Conservation (phyloP, 2,888 invertebrate genomes). For the Pristionchus arcanus region DNA sequence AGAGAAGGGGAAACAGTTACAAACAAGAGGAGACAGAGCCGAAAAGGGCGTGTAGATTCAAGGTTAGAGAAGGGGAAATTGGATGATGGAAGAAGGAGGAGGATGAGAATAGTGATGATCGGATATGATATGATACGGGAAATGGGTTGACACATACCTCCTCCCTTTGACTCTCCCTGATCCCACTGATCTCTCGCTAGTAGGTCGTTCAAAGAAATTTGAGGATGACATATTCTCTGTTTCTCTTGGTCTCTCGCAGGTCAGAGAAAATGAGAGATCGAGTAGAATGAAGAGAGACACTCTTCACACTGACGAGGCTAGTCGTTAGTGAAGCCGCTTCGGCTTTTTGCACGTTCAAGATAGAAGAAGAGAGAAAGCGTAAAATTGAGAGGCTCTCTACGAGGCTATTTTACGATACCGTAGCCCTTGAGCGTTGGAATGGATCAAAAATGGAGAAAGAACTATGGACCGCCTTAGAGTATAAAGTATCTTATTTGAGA, state of each 20-base stretch:
- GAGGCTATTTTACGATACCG: conserved; percentile 8
- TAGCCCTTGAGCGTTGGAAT: neutral
- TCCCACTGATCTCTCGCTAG: neutral
- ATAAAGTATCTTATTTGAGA: neutral
- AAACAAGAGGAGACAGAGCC: conserved; percentile 18
- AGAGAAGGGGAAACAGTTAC: neutral
- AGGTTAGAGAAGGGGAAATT: conserved; percentile 10
- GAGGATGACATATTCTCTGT: neutral
- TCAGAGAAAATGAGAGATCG: neutral
- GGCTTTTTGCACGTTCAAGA: neutral
- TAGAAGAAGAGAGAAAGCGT: neutral
- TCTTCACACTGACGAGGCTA: neutral
- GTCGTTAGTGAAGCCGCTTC: neutral
- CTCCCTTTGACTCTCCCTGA: neutral
- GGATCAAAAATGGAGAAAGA: neutral
- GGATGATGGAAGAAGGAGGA: conserved; percentile 5
- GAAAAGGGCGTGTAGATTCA: conserved; percentile 41
- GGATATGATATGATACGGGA: conserved; percentile 49
- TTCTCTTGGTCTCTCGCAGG: neutral
- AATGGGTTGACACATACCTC: conserved; percentile 1
- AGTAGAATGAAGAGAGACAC: neutral
- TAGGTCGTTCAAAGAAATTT: neutral
- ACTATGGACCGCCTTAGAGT: neutral
- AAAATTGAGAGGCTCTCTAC: neutral
- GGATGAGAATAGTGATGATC: neutral